Evolutionary conservation across 2,113 vertebrate genomes (phyloP), one percentile per base, ranked within the genome.

Genomic region (Neolamprologus longior): DNA sequence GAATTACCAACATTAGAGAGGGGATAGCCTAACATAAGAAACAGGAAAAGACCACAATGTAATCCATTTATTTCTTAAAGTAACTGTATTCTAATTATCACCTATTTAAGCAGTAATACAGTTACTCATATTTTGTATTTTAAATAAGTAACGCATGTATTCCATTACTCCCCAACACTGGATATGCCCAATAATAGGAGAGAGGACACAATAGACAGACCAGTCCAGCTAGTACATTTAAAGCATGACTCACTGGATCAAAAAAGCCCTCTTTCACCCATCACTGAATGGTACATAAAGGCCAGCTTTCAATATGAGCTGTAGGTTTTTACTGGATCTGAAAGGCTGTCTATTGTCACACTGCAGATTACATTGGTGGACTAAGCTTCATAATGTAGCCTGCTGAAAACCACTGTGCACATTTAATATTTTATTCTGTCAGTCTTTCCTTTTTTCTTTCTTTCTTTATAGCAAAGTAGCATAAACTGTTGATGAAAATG

Each of bases 211-310:
- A 86, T 63, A 68, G 80, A 33, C 79, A 61, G 63, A 17, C 50
- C 17, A 31, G 63, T 78, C 37, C 78, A 79, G 82, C 63, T 55
- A 28, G 55, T 31, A 86, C 73, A 80, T 83, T 87, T 85, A 57
- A 54, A 87, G 57, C 80, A 81, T 87, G 88, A 85, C 85, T 86
- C 17, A 13, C 21, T 76, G 66, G 86, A 85, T 90, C 54, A 84
- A 91, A 91, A 88, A 66, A 91, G 85, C 88, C 80, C 68, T 13
- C 31, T 86, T 91, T 94, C 91, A 92, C 86, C 88, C 86, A 52
- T 90, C 88, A 89, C 86, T 92, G 92, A 88, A 82, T 80, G 58
- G 40, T 24, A 86, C 76, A 87, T 82, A 87, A 91, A 83, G 80
- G 53, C 86, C 81, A 81, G 85, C 80, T 90, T 87, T 91, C 85